These are phyloP conservation scores for Zosterops lateralis DNA, from an alignment of 2,113 vertebrate species.

Conservation along the genomic window DNA sequence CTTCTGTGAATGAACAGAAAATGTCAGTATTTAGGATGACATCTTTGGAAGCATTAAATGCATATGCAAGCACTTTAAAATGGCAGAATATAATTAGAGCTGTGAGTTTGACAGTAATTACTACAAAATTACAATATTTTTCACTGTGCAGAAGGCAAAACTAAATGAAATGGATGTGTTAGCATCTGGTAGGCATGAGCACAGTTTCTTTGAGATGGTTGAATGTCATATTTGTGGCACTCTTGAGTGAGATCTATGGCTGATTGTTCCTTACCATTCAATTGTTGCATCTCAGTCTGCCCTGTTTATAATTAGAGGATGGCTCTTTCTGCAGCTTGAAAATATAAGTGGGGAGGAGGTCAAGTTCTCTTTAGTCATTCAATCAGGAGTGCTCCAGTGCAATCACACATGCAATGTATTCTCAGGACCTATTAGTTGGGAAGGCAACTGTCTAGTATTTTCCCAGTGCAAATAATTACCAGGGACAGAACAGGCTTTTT, in stretches of 20 bases:
- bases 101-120: conserved; percentile 35
- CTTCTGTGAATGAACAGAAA: not conserved
- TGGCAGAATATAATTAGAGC: conserved; percentile 32
- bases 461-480: not conserved
- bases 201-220: not conserved
- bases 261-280: not conserved
- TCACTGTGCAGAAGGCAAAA: conserved; percentile 10
- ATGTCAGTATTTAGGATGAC: not conserved
- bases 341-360: not conserved
- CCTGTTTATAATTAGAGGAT: not conserved
- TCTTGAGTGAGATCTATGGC: not conserved
- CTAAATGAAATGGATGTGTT: conserved; percentile 5
- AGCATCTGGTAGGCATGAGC: not conserved
- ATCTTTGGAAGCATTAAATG: conserved; percentile 3
- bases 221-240: not conserved
- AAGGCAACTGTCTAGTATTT: not conserved
- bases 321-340: not conserved
- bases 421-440: not conserved
- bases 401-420: not conserved
- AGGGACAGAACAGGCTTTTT: not conserved
- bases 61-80: not conserved
- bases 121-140: conserved; percentile 41
- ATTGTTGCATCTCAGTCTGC: not conserved
- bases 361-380: not conserved
- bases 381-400: not conserved